Evolutionary conservation across 1,140 invertebrate genomes (phyloP), one percentile per base, ranked within the genome.

Genomic region (Tigriopus japonicus): DNA sequence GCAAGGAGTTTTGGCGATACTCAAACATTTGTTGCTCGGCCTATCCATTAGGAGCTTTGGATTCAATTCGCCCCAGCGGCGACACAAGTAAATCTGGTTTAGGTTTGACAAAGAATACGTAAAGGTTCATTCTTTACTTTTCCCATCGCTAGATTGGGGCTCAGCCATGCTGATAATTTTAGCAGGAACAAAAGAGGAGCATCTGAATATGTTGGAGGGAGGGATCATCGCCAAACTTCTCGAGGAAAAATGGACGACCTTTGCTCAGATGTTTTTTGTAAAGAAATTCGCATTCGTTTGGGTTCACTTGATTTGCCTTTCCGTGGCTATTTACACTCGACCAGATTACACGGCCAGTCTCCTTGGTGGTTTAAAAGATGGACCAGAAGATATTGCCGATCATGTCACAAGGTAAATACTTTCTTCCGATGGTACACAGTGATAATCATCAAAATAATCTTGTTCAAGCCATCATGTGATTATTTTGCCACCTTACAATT

Each of bases 161-260:
- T 97, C 94, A 0, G 93, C 94, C 1, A 74, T 98, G 23, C 96
- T 97, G 72, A 96, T 97, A 62, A 97, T 98, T 66, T 78, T 98
- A 41, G 94, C 96, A 69, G 94, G 94, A 62, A 88, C 85, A 2
- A 96, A 95, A 71, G 86, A 94, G 67, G 93, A 94, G 67, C 95
- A 98, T 80, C 79, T 98, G 70, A 90, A 97, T 69, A 98, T 98
- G 94, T 75, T 98, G 63, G 92, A 97, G 67, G 92, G 91, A 52
- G 93, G 94, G 42, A 96, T 98, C 54, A 96, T 98, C 70, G 88
- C 96, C 71, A 80, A 91, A 68, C 73, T 98, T 53, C 76, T 98
- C 14, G 92, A 96, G 74, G 94, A 98, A 74, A 98, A 98, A 74
- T 98, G 95, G 95, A 97, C 97, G 72, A 94, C 91, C 2, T 98